Base-by-base conservation (phyloP, 2,113 vertebrate species). In the Cranoglanis bouderius region DNA sequence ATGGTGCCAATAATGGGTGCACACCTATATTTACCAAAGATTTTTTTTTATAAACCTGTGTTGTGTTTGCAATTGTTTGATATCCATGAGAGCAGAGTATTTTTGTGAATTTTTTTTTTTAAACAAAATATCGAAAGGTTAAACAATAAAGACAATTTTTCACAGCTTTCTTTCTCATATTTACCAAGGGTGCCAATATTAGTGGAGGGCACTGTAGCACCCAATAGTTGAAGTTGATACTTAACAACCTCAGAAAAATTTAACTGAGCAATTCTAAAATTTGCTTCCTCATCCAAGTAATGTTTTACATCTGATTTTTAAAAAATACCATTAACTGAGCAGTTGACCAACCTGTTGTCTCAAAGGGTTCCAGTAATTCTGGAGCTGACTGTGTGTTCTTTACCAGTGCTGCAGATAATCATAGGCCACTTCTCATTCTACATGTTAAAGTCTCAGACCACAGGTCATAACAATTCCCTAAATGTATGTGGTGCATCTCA, bases 401-500 rank as follows among this genome's bases (percentile, higher is more conserved):
- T 40, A 74, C 18, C 5, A 72, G 21, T 72, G 16, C 21, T 40
- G 18, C 16, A 21, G 40, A 77, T 29, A 29, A 53, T 53, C 49
- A 78, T 49, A 29, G 43, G 1, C 3, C 29, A 16, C 29, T 80
- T 51, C 46, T 53, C 29, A 53, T 59, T 55, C 10, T 81, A 21
- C 26, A 80, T 51, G 43, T n/a, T 80, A 7, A 51, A 80, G 46
- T 7, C 8, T 82, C 43, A 57, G 80, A 21, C 80, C 32, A 24
- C n/a, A 57, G 51, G 32, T 57, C 4, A 35, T 38, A 57, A 21
- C 8, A 55, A 35, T 82, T 82, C 18, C 53, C n/a, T 61, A 9
- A 46, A 55, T 78, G 24, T 32, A 72, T 77, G 32, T 43, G 21
- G 72, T 4, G 29, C 1, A 4, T 9, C 35, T 88, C 35, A 97